Evolutionary conservation across 1,140 invertebrate species (phyloP).

Genomic region (Diplogasteroides magnus): DNA sequence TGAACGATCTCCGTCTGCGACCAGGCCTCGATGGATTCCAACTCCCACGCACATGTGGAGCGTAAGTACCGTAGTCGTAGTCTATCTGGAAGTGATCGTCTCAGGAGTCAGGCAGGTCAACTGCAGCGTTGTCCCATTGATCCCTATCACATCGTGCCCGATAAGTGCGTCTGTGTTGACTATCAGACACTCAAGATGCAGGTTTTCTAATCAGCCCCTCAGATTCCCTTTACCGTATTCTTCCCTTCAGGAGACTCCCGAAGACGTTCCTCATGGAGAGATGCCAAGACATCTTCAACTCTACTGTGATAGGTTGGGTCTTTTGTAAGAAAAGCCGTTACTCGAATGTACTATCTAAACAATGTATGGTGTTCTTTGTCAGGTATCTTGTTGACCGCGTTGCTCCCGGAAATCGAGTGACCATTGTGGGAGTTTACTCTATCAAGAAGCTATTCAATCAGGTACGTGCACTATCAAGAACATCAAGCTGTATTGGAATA

Average conservation of each 20-base stretch:
- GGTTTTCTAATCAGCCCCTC: too few relatives aligned
- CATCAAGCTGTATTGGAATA: too few relatives aligned
- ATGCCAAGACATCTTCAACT: slow-evolving; percentile 92
- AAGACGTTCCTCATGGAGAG: slow-evolving; percentile 94
- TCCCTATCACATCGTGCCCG: slow-evolving; percentile 93
- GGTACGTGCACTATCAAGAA: too few relatives aligned
- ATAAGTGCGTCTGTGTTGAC: slow-evolving; percentile 94
- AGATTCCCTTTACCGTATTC: too few relatives aligned
- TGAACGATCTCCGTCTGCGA: slow-evolving; percentile 82
- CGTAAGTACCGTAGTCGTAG: slow-evolving; percentile 62
- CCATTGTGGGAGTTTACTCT: slow-evolving; percentile 88
- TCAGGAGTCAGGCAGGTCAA: slow-evolving; percentile 75
- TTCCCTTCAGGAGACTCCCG: slow-evolving; percentile 82
- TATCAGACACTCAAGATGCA: slow-evolving; percentile 82
- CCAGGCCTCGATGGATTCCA: slow-evolving; percentile 92
- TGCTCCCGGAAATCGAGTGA: slow-evolving; percentile 90
- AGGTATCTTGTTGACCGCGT: slow-evolving; percentile 80
- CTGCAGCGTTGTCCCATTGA: slow-evolving; percentile 84
- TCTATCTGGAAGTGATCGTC: slow-evolving; percentile 14
- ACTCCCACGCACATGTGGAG: slow-evolving; percentile 85
- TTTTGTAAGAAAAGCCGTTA: background rate
- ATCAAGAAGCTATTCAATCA: slow-evolving; percentile 78
- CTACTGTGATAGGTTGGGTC: slow-evolving; percentile 75
- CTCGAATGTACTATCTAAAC: background rate
- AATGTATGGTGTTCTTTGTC: slow-evolving; percentile 6